Evolutionary conservation across 2,797 vertebrate species (phyloP).

Genomic region (Silurus lanzhouensis): DNA sequence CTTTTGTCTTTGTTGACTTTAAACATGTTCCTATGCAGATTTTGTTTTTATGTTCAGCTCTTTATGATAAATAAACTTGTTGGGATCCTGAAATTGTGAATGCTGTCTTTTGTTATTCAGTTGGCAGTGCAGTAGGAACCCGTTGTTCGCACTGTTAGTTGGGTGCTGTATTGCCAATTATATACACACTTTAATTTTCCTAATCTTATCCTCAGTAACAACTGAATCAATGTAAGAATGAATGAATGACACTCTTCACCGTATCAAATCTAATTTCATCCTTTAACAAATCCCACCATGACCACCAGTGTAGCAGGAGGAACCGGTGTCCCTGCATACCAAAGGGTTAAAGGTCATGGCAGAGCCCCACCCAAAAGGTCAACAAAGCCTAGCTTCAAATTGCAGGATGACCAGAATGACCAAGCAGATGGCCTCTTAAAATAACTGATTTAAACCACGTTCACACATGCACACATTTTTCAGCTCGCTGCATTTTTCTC

Average conservation of each 20-base stretch:
- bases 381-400: conserved; percentile 41
- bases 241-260: conserved; percentile 12
- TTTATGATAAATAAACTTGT: conserved; percentile 96
- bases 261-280: conserved; percentile 15
- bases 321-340: conserved; percentile 53
- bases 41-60: conserved; percentile 67
- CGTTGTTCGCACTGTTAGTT: background rate
- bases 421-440: conserved; percentile 50
- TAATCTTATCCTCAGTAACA: background rate
- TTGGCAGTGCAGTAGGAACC: background rate
- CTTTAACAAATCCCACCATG: conserved; percentile 36
- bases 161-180: background rate
- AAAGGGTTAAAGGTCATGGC: conserved; percentile 50
- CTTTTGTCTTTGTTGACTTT: conserved; percentile 93
- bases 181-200: background rate
- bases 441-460: conserved; percentile 35
- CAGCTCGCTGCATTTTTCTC: background rate
- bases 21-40: conserved; percentile 99
- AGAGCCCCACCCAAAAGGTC: conserved; percentile 52
- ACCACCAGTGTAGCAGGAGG: conserved; percentile 44
- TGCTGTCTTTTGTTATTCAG: conserved; percentile 45
- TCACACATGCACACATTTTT: background rate
- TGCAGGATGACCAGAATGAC: conserved; percentile 46
- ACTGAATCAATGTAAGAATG: background rate
- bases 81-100: conserved; percentile 59